Base-by-base conservation (phyloP, 2,888 invertebrate species). In the Craniophora ligustri region DNA sequence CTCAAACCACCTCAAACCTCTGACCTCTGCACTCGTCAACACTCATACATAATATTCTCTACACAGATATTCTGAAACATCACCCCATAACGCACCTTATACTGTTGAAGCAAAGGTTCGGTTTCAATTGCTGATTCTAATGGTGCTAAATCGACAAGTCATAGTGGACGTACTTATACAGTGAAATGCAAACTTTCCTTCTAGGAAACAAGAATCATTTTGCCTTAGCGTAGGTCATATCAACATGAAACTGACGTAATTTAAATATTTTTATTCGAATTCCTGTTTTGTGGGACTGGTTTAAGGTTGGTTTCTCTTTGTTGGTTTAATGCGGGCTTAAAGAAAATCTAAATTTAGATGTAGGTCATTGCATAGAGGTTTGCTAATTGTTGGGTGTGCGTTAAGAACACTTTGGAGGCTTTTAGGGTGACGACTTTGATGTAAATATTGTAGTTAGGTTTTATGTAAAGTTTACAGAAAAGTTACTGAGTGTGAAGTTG, bases 331-430 rank as follows among this genome's bases (percentile, higher is more conserved):
- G 38, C 40, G 55, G 47, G 51, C 41, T 64, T 59, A 19, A 41
- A 71, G 49, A 70, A 75, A 73, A 72, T 78, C 79, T 84, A 83
- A 81, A 80, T 75, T 80, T 79, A 79, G 76, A 83, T 81, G 68
- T 82, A 79, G 81, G 83, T 79, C 82, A 75, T 75, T 76, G 78
- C 77, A 79, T 78, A 75, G 72, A 73, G 76, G 67, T 65, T 67
- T 63, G 67, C 76, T 83, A 84, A 83, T 85, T 82, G 83, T 78
- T 67, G 72, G 69, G 76, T 74, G 79, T 82, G 80, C 78, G 78
- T 81, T 75, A 80, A 81, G 59, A 81, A 76, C 72, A 72, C 76
- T 76, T 64, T 72, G 53, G 56, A 71, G 69, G 72, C 76, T 77
- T 78, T 82, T 73, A 79, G 59, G 49, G 62, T 40, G 62, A 73